Evolutionary conservation across 2,113 vertebrate genomes (phyloP), one percentile per base, ranked within the genome.

Genomic region (Danionella cerebrum): DNA sequence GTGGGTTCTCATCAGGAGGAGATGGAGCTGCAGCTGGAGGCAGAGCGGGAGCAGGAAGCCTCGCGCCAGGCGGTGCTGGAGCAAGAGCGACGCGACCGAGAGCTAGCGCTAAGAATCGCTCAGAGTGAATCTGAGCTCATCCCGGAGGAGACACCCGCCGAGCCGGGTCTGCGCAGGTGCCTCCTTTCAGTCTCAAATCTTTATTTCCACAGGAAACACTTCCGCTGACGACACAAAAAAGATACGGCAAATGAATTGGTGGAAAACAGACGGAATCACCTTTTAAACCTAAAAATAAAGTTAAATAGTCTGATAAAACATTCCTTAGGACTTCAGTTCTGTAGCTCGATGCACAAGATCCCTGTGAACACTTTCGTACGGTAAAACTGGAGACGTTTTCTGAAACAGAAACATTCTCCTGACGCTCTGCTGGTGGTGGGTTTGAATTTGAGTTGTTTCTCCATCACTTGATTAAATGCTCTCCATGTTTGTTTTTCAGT

Each of bases 91-190:
- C 78, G 96, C 27, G 96, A 99, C 82, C 75, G 91, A 0, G 96
- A 99, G 76, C 86, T 99, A 75, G 96, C 96, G 0, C 86, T 99
- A 83, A 81, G 96, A 53, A 99, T 99, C 35, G 96, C 94, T 6
- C 92, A 89, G 79, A 98, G 90, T 1, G 96, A 98, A 58, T 77
- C 94, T 0, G 96, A 99, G 67, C 96, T 99, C 44, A 97, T 97
- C 77, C 90, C 81, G 0, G 96, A 99, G 0, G 96, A 98, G 67
- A 76, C 77, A 7, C 86, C 84, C 35, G 73, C 59, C 0, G 96
- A 96, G 45, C 51, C 68, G 0, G 87, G 82, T 0, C 85, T 94
- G 36, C 91, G 95, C 79, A 98, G 96, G 95, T 98, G 89, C 29
- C 29, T n/a, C n/a, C n/a, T n/a, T n/a, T n/a, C n/a, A n/a, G n/a